phyloP scores from a whole-genome alignment of 37 sponge, comb jelly and placozoan genomes.

The Mnemiopsis leidyi region DNA sequence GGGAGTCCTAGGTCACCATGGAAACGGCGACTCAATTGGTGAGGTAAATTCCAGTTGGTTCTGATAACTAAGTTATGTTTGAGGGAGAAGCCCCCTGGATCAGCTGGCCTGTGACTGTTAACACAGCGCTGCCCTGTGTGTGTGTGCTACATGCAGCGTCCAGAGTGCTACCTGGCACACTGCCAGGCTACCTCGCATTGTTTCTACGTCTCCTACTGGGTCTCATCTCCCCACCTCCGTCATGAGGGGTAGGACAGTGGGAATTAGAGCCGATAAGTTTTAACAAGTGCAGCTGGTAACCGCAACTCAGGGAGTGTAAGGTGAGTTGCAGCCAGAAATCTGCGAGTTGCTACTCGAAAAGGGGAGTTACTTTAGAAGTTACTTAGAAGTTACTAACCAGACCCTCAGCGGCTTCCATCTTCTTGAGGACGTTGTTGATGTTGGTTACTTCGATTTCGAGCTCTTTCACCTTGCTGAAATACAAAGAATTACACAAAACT shows the following conservation, averaged over 20 bases:
- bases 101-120: too few species aligned
- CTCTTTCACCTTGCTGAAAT: constrained; percentile 31
- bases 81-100: neutral
- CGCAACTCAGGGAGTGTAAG: too few species aligned
- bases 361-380: too few species aligned
- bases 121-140: neutral
- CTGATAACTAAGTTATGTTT: neutral
- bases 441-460: constrained; percentile 7
- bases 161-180: neutral
- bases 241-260: too few species aligned
- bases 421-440: constrained; percentile 50
- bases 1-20: neutral
- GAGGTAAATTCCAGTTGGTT: neutral
- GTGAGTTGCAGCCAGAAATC: too few species aligned
- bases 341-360: too few species aligned
- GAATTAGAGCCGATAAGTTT: too few species aligned
- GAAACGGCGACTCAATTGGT: neutral
- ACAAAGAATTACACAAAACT: too few species aligned
- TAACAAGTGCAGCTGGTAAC: too few species aligned
- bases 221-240: too few species aligned
- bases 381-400: too few species aligned
- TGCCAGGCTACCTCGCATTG: neutral
- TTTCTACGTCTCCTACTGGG: too few species aligned
- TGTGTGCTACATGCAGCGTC: neutral
- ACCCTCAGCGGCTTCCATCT: constrained; percentile 54